These are phyloP conservation scores for Aporrectodea caliginosa DNA, from an alignment of 1,140 invertebrate species.

Conservation along the genomic window DNA sequence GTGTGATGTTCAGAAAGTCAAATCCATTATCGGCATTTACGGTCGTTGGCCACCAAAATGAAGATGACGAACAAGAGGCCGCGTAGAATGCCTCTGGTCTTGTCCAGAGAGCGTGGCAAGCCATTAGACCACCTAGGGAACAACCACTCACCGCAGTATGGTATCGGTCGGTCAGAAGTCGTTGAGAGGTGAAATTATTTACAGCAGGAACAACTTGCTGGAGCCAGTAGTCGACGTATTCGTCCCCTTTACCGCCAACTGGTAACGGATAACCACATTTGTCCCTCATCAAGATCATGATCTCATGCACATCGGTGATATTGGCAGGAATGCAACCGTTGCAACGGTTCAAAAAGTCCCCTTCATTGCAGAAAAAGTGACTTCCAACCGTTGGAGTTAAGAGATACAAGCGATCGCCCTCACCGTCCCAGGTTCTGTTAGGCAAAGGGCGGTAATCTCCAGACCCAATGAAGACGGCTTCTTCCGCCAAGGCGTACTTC, in stretches of 20 bases:
- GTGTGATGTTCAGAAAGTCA: background rate
- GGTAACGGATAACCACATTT: background rate
- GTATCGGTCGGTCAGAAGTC: background rate
- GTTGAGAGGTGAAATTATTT: background rate
- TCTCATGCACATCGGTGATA: background rate
- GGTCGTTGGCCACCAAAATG: background rate
- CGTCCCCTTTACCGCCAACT: background rate
- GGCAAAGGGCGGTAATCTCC: background rate
- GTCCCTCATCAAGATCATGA: background rate
- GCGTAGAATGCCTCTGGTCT: background rate
- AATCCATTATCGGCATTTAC: background rate
- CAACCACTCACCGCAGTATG: background rate
- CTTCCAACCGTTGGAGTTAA: background rate
- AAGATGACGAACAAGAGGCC: background rate
- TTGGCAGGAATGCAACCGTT: background rate
- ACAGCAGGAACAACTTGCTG: background rate
- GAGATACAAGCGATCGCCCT: background rate
- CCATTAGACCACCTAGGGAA: background rate
- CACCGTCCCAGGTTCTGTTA: background rate
- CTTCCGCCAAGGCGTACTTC: background rate
- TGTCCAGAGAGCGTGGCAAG: background rate
- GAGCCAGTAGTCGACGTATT: background rate
- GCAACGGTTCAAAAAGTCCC: background rate
- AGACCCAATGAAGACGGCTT: background rate
- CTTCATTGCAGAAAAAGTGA: background rate